Evolutionary conservation across 2,888 invertebrate species (phyloP), one percentile per base, ranked within the genome.

Genomic region (Lysandra coridon): DNA sequence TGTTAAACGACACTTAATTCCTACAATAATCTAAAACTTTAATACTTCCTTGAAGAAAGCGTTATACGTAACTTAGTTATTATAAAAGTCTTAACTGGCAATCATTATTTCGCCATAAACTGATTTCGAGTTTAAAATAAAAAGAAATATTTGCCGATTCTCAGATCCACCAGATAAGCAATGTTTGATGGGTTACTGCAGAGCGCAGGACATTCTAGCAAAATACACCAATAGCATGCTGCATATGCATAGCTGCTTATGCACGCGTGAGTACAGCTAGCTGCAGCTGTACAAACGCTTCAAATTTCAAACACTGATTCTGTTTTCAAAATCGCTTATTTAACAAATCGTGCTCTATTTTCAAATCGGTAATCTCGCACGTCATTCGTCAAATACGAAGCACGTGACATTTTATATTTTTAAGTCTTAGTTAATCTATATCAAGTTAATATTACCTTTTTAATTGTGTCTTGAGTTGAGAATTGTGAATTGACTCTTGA

Each of bases 31-130:
- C 74, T 40, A 49, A n/a, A 40, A 74, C 10, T 5, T 10, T 23
- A 23, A n/a, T 12, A 44, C 40, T 74, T 74, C 74, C 74, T 74
- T 12, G n/a, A 74, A 23, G 23, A 74, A 74, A 74, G 73, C 7
- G 23, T 10, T 37, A 23, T 7, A 44, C 74, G 49, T 44, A 74
- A 74, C 49, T 33, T 14, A 2, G 37, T 33, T 73, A 73, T 33
- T 2, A 5, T 0, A 1, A 17, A 53, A 12, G 14, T 53, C 53
- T 40, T 44, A 7, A 44, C 44, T 10, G 44, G 1, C 44, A 44
- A 44, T 12, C 10, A 49, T 49, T 12, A 49, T 49, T 49, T 10
- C 2, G 49, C 10, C 49, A 49, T 49, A 10, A 6, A 49, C 49
- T 3, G 49, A 49, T 49, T 10, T 49, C 40, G 40, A 40, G 40